phyloP scores from a whole-genome alignment of 2,113 vertebrate genomes.

The Equus przewalskii region DNA sequence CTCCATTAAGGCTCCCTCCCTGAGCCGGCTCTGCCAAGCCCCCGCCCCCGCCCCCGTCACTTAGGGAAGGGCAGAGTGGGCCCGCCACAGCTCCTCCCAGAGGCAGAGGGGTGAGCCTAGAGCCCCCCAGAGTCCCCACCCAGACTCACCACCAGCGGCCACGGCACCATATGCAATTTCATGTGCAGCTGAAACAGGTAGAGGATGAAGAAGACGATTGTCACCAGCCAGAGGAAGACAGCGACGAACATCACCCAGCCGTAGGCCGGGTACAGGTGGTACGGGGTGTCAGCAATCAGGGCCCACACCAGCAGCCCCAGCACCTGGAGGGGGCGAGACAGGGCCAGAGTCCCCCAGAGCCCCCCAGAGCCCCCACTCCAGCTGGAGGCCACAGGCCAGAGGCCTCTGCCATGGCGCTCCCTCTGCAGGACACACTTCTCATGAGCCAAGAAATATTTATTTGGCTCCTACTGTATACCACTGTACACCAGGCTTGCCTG shows the following conservation, averaged over 20 bases:
- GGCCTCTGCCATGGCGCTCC: background rate
- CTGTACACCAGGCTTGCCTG: background rate
- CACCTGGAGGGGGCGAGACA: conserved; percentile 83
- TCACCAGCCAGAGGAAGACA: conserved; percentile 94
- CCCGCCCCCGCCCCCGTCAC: background rate
- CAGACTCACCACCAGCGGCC: conserved; percentile 91
- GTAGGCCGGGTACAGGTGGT: conserved; percentile 78
- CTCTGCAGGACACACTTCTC: background rate
- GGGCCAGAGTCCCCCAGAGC: background rate
- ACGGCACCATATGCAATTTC: conserved; percentile 89
- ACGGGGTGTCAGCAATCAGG: conserved; percentile 88
- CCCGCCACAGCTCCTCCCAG: background rate
- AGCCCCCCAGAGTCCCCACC: background rate
- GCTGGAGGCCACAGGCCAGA: background rate
- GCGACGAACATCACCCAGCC: conserved; percentile 98
- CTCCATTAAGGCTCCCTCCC: too few species aligned
- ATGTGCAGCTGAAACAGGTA: conserved; percentile 89
- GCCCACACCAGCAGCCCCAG: conserved; percentile 95
- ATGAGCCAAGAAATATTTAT: background rate
- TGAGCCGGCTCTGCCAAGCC: background rate
- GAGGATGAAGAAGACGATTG: conserved; percentile 89
- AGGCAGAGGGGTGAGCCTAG: background rate
- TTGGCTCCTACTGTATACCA: background rate
- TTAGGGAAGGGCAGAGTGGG: background rate
- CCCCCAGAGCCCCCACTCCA: background rate